Evolutionary conservation across 2,113 vertebrate species (phyloP), one percentile per base, ranked within the genome.

Genomic region (Oreotrochilus melanogaster): DNA sequence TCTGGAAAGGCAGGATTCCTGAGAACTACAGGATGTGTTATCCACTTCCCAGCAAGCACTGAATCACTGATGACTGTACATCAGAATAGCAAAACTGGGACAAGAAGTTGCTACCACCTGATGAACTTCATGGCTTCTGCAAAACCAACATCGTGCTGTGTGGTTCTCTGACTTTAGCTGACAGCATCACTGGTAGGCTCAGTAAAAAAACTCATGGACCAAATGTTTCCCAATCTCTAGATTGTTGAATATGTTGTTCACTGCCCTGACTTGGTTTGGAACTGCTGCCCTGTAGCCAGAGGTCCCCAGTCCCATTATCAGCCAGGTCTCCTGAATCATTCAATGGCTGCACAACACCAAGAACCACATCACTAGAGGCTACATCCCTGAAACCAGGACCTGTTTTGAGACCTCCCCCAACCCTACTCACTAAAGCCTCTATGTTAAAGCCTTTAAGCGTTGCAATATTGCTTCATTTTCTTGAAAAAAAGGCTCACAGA

Each of bases 21-120:
- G 1, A 78, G 57, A 78, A 78, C 3, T 76, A 21, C 0, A 0
- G 51, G 28, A 48, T 9, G 4, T 2, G 7, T 42, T 73, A 15
- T 51, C 47, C 45, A 30, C 48, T 88, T 96, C 75, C 39, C 65
- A 4, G 0, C 42, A 73, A 85, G 73, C 0, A 1, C 11, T 80
- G 53, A 85, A 67, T 88, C 71, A 72, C 35, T 53, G 30, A 1
- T 7, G 7, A 56, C 1, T 67, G 5, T 53, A 14, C 43, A 10
- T 50, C 43, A 54, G 39, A 56, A 60, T 48, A 74, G 48, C 11
- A 78, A 35, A 94, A 96, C 39, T 11, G 0, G 60, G 31, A 83
- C 18, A 43, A 91, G 30, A 86, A 95, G 56, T 58, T 86, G 27
- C 14, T 45, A 10, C 13, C 19, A 89, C 60, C 79, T 90, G 54